Base-by-base conservation (phyloP, 2,888 invertebrate genomes). In the Dynastes grantii region DNA sequence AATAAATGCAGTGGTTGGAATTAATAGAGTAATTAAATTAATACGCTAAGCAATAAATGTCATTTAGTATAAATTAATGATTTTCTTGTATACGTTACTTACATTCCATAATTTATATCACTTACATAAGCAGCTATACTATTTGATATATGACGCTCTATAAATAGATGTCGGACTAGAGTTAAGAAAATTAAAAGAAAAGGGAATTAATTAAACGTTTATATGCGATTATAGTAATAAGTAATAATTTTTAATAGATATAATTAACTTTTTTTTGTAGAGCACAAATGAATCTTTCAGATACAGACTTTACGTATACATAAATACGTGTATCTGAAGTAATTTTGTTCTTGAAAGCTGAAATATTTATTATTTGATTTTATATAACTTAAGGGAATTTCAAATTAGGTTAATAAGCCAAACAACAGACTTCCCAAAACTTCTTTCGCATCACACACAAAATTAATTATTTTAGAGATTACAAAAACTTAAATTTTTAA, bases 21-120 rank as follows among this genome's bases (percentile, higher is more conserved):
- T 61, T 29, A 61, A 61, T 61, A 29, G 22, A 29, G 27, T 61
- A 61, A 61, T 61, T 61, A 61, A 61, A 61, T 61, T 61, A 61
- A 11, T 27, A 61, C 11, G 8, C 29, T 29, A 29, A 61, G 61
- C 29, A 61, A 61, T 61, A 29, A 61, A 16, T 29, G 61, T 61
- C 61, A 61, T 29, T 61, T 61, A 61, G 29, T 61, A 61, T 61
- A 61, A 61, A 61, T 61, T 61, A 27, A 61, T 61, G 27, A 9
- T 27, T 2, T 61, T 61, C 61, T 27, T 27, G 29, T 29, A 29
- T 29, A 8, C 61, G 29, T 61, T 29, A 22, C 27, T 27, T 29
- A 61, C 27, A 27, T 61, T 61, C 11, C 27, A 61, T 29, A 61
- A 61, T 29, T 29, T 29, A 61, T 61, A 29, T 29, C 61, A 61